Evolutionary conservation across 1,140 invertebrate species (phyloP), one percentile per base, ranked within the genome.

Genomic region (Drosophila takahashii): DNA sequence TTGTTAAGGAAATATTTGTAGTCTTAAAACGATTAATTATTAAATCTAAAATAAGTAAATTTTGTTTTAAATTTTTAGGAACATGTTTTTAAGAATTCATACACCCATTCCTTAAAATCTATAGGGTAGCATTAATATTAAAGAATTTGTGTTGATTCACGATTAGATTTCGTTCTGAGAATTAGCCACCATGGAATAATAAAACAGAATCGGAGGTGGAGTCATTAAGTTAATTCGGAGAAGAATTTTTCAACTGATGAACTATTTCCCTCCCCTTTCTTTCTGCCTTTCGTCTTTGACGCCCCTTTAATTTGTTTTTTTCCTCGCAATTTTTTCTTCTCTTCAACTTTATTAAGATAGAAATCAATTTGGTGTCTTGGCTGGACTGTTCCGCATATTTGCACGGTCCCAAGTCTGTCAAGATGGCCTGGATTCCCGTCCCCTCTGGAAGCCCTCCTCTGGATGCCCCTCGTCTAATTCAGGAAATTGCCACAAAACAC

Each of bases 301-400:
- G 62, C 62, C 62, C 41, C 39, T 45, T 37, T 56, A 54, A 47
- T 67, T 69, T 45, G 54, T 47, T 42, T 69, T n/a, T 9, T 39
- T 39, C 41, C 22, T 9, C 29, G 27, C 34, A 26, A 2, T 42
- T 36, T 60, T 32, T 15, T 59, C 48, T 65, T 37, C 65, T 60
- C 61, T 75, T 59, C 54, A 56, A 59, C 69, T 66, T 87, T 87
- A 81, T 81, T 85, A 66, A 78, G 81, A 85, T 87, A 85, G 60
- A 78, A 78, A 85, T 87, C 74, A 74, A 76, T 74, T 77, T 71
- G 65, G 64, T 56, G 50, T 45, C 48, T 70, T 54, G 48, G 37
- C 32, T 47, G 53, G 48, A 56, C 53, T 41, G 61, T 79, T 84
- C 57, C 79, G 76, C 65, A 65, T 79, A 75, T 79, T 84, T 66